Conservation (phyloP, 1,140 invertebrate genomes). For the Gonioctena quinquepunctata region DNA sequence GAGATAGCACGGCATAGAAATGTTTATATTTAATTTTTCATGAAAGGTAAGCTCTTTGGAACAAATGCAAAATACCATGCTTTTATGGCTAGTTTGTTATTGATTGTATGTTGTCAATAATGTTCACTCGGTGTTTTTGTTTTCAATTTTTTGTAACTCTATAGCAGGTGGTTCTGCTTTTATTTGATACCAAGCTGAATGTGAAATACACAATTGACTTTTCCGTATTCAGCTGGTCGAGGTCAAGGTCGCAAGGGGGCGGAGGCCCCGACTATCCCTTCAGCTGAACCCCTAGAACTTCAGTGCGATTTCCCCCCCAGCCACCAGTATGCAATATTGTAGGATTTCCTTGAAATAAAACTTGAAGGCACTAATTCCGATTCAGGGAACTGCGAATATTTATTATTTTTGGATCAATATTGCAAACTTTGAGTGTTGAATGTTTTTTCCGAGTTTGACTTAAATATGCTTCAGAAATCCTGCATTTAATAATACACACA, state of each 20-base stretch:
- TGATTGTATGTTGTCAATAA: no score
- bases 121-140: not conserved
- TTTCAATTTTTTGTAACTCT: not conserved
- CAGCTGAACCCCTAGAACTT: not conserved
- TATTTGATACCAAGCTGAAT: not conserved
- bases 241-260: slow-evolving; percentile 14
- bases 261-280: not conserved
- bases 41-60: not conserved
- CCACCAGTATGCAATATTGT: no score
- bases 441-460: no score
- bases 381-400: no score
- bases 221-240: not conserved
- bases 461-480: no score
- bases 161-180: not conserved
- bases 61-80: not conserved
- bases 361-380: no score
- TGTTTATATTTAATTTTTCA: not conserved
- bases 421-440: no score
- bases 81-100: not conserved
- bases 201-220: not conserved
- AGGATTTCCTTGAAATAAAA: no score
- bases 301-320: not conserved
- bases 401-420: no score
- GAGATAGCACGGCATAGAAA: not conserved
- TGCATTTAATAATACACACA: no score